Percentiles rank a stretch among this genome's conserved stretches.
Evolutionary conservation across 2,888 invertebrate species (phyloP).

Genomic region (Steinernema hermaphroditum): DNA sequence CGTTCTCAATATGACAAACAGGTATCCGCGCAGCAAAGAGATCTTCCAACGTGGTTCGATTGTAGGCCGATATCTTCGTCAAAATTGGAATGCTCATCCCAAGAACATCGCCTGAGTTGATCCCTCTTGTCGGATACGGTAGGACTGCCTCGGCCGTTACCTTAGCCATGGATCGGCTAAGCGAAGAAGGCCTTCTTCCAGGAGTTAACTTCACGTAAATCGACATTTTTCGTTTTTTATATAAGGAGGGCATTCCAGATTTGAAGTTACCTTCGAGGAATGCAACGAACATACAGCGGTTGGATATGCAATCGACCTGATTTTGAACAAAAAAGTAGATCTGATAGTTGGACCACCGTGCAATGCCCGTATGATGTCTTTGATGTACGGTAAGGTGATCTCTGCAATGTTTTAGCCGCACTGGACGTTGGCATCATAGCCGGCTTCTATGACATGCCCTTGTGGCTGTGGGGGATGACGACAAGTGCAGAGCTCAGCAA

Average conservation of each 20-base stretch:
- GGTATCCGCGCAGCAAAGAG: too few relatives aligned
- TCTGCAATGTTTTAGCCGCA: conserved; percentile 38
- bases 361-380: conserved; percentile 42
- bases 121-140: conserved; percentile 32
- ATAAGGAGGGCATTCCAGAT: too few relatives aligned
- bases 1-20: too few relatives aligned
- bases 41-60: too few relatives aligned
- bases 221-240: too few relatives aligned
- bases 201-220: conserved; percentile 35
- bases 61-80: not conserved
- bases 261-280: conserved; percentile 18
- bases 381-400: too few relatives aligned
- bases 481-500: conserved; percentile 42
- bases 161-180: conserved; percentile 33
- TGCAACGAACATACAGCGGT: conserved; percentile 34
- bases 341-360: conserved; percentile 55
- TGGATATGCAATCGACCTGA: conserved; percentile 26
- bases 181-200: conserved; percentile 32
- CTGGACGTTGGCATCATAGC: conserved; percentile 39
- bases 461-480: conserved; percentile 43
- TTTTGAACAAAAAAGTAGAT: conserved; percentile 44
- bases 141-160: conserved; percentile 34
- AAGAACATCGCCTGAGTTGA: not conserved
- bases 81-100: conserved; percentile 24
- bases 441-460: conserved; percentile 41